Evolutionary conservation across 2,888 invertebrate species (phyloP).

Genomic region (Palloptera scutellata): DNA sequence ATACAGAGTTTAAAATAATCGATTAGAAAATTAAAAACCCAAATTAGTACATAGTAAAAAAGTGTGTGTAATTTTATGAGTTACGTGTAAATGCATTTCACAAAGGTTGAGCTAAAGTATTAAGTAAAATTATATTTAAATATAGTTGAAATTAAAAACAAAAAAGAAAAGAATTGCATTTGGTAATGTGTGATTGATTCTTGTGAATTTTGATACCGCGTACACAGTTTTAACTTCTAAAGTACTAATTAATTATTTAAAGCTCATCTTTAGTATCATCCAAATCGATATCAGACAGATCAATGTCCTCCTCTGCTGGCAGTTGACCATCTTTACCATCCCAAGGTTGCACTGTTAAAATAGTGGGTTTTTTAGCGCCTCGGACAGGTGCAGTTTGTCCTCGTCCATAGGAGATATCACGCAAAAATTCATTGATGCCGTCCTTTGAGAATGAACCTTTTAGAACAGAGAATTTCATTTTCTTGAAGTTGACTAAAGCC

Average conservation of each 20-base stretch:
- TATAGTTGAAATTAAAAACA: background rate
- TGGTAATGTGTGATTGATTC: conserved; percentile 13
- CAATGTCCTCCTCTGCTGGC: conserved; percentile 83
- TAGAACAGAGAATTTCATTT: conserved; percentile 94
- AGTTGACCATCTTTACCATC: conserved; percentile 93
- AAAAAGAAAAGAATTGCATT: conserved; percentile 8
- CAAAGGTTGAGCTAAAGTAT: background rate
- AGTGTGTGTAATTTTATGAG: no score
- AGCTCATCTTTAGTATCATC: conserved; percentile 68
- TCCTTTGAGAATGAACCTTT: conserved; percentile 93
- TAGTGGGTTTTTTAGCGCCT: conserved; percentile 80
- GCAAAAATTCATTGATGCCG: conserved; percentile 95
- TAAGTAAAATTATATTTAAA: background rate
- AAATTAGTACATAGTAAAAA: no score
- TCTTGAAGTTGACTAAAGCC: conserved; percentile 95
- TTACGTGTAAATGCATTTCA: no score
- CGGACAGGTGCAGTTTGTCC: conserved; percentile 89
- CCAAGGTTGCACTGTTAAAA: conserved; percentile 79
- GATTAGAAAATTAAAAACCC: no score
- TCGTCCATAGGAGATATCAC: conserved; percentile 90
- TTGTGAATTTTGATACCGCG: background rate
- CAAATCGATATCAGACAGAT: conserved; percentile 87
- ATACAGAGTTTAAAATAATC: no score
- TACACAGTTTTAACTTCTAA: background rate
- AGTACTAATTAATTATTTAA: conserved; percentile 36